phyloP scores from a whole-genome alignment of 2,888 invertebrate genomes.

The Perizoma affinitatum region DNA sequence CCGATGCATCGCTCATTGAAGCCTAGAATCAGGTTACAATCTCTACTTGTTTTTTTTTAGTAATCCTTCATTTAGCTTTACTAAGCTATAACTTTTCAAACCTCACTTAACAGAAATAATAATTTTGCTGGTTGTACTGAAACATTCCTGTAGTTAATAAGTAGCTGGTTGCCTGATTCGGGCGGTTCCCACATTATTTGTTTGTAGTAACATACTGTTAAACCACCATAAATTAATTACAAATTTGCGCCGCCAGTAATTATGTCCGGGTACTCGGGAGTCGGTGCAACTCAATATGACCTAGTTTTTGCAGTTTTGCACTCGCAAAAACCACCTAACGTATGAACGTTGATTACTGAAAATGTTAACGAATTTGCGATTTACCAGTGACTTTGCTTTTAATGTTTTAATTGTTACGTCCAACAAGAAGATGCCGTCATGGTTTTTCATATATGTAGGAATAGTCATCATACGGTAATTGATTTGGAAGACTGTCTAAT shows the following conservation, averaged over 20 bases:
- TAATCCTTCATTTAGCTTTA: too few species aligned
- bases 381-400: slow-evolving; percentile 14
- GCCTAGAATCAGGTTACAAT: too few species aligned
- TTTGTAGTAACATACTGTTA: slow-evolving; percentile 50
- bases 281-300: slow-evolving; percentile 61
- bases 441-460: too few species aligned
- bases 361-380: slow-evolving; percentile 17
- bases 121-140: slow-evolving; percentile 47
- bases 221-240: slow-evolving; percentile 69
- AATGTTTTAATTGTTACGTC: not conserved
- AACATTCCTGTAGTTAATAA: slow-evolving; percentile 51
- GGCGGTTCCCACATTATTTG: slow-evolving; percentile 49
- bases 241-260: slow-evolving; percentile 64
- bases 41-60: too few species aligned
- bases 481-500: too few species aligned
- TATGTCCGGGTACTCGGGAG: slow-evolving; percentile 51
- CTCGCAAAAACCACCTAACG: slow-evolving; percentile 40
- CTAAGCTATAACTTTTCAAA: too few species aligned
- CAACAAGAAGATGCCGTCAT: too few species aligned
- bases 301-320: slow-evolving; percentile 62
- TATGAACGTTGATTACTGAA: slow-evolving; percentile 49
- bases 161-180: slow-evolving; percentile 42
- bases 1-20: too few species aligned
- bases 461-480: too few species aligned
- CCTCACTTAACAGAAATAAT: too few species aligned